phyloP scores from a whole-genome alignment of 2,888 invertebrate species.

The Agonopterix subpropinquella region DNA sequence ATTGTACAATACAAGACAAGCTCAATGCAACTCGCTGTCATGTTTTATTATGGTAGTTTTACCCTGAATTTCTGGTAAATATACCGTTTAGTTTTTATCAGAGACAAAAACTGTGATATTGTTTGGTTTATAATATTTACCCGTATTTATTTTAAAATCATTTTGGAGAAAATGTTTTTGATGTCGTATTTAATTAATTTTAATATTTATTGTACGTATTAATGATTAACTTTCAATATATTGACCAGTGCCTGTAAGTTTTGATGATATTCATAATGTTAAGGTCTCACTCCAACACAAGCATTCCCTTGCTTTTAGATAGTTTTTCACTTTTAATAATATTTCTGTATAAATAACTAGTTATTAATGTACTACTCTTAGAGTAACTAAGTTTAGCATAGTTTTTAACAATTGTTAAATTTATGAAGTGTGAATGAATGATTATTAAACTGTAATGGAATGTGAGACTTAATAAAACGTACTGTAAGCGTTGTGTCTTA shows the following conservation, averaged over 20 bases:
- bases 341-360: conserved; percentile 25
- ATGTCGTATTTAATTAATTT: conserved; percentile 1
- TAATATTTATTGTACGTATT: conserved; percentile 13
- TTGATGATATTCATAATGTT: conserved; percentile 60
- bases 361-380: conserved; percentile 29
- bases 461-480: conserved; percentile 40
- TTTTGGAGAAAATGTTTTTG: conserved; percentile 7
- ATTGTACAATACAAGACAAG: conserved; percentile 22
- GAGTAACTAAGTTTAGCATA: conserved; percentile 39
- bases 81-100: conserved; percentile 20
- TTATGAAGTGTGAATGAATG: conserved; percentile 20
- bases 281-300: conserved; percentile 22
- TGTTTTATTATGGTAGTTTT: conserved; percentile 11
- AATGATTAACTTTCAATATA: conserved; percentile 23
- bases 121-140: conserved; percentile 29
- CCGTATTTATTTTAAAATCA: conserved; percentile 17
- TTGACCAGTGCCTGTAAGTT: conserved; percentile 69
- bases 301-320: conserved; percentile 39
- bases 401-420: conserved; percentile 24
- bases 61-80: conserved; percentile 1
- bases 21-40: conserved; percentile 10
- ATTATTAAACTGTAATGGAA: conserved; percentile 23
- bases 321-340: conserved; percentile 34
- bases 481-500: conserved; percentile 36
- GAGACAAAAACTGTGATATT: conserved; percentile 62